Evolutionary conservation across 2,113 vertebrate species (phyloP), one percentile per base, ranked within the genome.

Genomic region (Larimichthys crocea): DNA sequence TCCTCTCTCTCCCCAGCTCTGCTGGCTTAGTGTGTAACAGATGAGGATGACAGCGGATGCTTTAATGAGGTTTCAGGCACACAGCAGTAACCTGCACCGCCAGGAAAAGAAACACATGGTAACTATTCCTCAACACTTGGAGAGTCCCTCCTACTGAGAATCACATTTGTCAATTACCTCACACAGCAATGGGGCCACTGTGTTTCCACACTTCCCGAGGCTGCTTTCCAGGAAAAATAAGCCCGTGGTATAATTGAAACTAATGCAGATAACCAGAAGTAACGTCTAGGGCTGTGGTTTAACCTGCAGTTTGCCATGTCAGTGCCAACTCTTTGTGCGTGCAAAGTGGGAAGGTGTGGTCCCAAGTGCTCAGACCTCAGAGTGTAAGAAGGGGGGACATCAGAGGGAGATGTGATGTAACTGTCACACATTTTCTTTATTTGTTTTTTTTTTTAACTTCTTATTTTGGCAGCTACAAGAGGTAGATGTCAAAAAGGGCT

Each of bases 1-100:
- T 66, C 59, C 48, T 60, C 22, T 76, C 79, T 77, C 84, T 74
- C 26, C 76, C 84, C 57, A 19, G 67, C 85, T 91, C 74, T 77
- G 55, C 88, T 88, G 89, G 82, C 89, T 91, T 86, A 93, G 90
- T 90, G 84, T 89, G 88, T 88, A 94, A 89, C 94, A 95, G 94
- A 94, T 94, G 92, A 87, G 78, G 89, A 90, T 91, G 94, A 94
- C 92, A 92, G 91, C 71, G 85, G 90, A 92, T 92, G 90, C 89
- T 90, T n/a, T 95, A 95, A 94, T 95, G 91, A 94, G 90, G 86
- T 93, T 94, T 92, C 92, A 92, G 90, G 77, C 72, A 83, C 84
- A 73, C 84, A 87, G 88, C 90, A 90, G 84, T 91, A 94, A 92
- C 92, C 90, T 94, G 86, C 83, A 56, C 86, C 75, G 50, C 91